These are phyloP conservation scores for Grapholita molesta DNA, from an alignment of 1,140 invertebrate genomes.

Conservation along the genomic window DNA sequence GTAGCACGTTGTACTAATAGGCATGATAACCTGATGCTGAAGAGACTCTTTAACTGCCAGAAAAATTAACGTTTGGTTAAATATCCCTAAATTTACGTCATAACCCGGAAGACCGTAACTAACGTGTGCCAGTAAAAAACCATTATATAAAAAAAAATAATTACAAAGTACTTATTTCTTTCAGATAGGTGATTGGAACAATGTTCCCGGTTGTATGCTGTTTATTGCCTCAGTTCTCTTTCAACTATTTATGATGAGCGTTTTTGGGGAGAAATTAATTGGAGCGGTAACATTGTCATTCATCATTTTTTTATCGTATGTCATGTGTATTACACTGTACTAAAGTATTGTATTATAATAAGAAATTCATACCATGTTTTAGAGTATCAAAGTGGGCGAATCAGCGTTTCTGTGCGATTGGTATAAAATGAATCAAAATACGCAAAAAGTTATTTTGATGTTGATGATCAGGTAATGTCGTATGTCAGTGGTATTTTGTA, in stretches of 20 bases:
- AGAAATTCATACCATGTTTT: conserved; percentile 23
- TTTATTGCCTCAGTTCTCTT: conserved; percentile 53
- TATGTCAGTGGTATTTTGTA: no score
- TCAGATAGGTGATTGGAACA: conserved; percentile 45
- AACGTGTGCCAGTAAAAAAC: no score
- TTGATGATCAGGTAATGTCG: conserved; percentile 54
- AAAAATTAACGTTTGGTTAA: no score
- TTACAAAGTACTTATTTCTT: conserved; percentile 22
- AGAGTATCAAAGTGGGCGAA: conserved; percentile 52
- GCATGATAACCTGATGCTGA: no score
- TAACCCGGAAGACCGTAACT: no score
- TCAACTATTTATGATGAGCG: conserved; percentile 64
- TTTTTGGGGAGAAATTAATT: conserved; percentile 62
- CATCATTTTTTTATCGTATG: no score
- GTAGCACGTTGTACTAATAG: no score
- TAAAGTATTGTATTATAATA: conserved; percentile 2
- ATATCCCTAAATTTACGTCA: no score
- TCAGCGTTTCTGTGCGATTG: conserved; percentile 52
- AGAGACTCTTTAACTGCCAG: no score
- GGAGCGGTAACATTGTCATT: conserved; percentile 40
- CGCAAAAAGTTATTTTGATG: conserved; percentile 52
- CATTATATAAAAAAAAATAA: conserved; percentile 17
- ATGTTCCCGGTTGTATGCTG: conserved; percentile 50
- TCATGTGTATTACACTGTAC: neutral
- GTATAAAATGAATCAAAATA: conserved; percentile 50